phyloP scores from a whole-genome alignment of 2,113 vertebrate species.

The Rhizomys pruinosus region DNA sequence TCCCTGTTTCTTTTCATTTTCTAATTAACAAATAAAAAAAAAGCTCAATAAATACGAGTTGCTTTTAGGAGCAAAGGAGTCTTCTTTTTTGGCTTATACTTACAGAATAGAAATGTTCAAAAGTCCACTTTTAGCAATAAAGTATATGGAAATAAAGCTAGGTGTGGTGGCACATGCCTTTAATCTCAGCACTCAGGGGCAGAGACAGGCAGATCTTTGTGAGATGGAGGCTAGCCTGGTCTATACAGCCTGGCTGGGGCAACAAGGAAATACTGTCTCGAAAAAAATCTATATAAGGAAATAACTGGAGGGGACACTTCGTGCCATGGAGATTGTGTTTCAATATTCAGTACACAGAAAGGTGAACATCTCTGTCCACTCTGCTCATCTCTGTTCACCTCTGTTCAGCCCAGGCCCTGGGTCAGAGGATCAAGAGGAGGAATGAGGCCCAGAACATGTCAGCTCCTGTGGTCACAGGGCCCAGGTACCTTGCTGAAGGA shows the following conservation, averaged over 20 bases:
- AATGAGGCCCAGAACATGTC: accelerated
- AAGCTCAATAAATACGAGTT: neutral
- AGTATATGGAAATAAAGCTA: neutral
- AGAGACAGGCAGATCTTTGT: too few species aligned
- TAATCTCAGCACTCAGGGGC: too few species aligned
- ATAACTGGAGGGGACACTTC: neutral
- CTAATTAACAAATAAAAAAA: conserved; percentile 21
- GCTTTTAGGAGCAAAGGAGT: neutral
- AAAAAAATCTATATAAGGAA: neutral
- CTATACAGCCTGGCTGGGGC: too few species aligned
- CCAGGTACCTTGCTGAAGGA: accelerated
- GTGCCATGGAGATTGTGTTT: neutral
- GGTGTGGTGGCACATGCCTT: too few species aligned
- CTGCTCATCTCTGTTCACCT: too few species aligned
- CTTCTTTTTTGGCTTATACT: neutral
- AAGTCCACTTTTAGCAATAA: neutral
- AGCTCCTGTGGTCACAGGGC: too few species aligned
- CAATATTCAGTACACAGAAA: neutral
- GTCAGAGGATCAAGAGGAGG: accelerated
- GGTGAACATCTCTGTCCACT: neutral
- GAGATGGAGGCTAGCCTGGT: too few species aligned
- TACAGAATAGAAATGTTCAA: neutral
- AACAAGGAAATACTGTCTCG: too few species aligned
- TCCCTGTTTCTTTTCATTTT: neutral
- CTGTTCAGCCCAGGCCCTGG: accelerated